A percentile compares a stretch with the other conserved stretches of the same genome.
Conservation (phyloP, 2,797 vertebrate species). For the Steatocranus sp. region DNA sequence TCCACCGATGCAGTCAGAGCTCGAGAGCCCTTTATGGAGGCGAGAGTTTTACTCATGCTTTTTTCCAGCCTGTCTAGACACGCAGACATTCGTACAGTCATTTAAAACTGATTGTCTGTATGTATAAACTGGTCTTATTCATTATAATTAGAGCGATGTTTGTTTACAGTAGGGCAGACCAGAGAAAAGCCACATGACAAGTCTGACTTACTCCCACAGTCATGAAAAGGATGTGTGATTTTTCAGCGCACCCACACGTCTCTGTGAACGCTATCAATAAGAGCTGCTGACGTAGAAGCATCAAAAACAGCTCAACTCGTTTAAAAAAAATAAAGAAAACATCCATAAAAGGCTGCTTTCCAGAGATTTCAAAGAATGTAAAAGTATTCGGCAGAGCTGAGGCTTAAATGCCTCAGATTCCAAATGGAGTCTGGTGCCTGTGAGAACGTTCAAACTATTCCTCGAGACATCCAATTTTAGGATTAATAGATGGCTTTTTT, state of each 20-base stretch:
- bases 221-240: conserved; percentile 23
- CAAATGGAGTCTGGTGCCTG: not conserved
- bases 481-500: conserved; percentile 2
- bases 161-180: conserved; percentile 20
- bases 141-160: not conserved
- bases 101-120: not conserved
- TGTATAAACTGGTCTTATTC: not conserved
- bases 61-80: not conserved
- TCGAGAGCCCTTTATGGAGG: not conserved
- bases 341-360: conserved; percentile 23
- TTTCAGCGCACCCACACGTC: conserved; percentile 14
- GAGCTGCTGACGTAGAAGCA: not conserved
- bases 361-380: not conserved
- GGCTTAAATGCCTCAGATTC: conserved; percentile 31
- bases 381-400: not conserved
- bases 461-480: not conserved
- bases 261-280: not conserved
- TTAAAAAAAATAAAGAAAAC: not conserved
- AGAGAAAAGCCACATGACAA: conserved; percentile 21
- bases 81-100: not conserved
- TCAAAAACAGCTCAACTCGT: not conserved
- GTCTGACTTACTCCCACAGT: not conserved
- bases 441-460: conserved; percentile 17
- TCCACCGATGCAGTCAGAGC: fast-evolving
- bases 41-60: not conserved